Evolutionary conservation across 2,888 invertebrate genomes (phyloP).

Genomic region (Rhagonycha lutea): DNA sequence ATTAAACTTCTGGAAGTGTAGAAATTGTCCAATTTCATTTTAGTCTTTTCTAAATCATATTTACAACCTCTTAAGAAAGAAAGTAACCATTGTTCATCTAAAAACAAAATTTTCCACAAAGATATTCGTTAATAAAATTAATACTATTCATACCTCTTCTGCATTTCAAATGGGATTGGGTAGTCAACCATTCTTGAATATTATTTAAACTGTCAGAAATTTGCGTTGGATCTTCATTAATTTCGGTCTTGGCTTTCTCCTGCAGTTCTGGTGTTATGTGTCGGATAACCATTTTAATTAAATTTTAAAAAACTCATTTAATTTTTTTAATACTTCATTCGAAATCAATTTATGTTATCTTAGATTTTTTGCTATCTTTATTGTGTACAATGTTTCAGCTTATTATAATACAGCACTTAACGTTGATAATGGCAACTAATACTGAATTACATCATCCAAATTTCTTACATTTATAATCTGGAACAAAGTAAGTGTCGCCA

Average conservation of each 20-base stretch:
- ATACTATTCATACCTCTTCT: conserved; percentile 57
- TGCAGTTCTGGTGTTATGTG: conserved; percentile 54
- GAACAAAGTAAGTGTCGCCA: no score
- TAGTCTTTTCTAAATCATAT: conserved; percentile 60
- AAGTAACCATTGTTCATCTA: conserved; percentile 60
- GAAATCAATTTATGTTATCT: background rate
- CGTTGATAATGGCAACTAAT: no score
- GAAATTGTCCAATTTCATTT: conserved; percentile 62
- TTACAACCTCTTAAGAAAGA: conserved; percentile 61
- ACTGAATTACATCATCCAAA: no score
- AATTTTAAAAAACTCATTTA: background rate
- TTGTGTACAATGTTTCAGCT: no score
- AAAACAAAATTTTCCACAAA: background rate
- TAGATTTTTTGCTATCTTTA: no score
- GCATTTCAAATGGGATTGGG: conserved; percentile 61
- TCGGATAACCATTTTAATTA: conserved; percentile 9
- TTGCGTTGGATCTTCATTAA: conserved; percentile 60
- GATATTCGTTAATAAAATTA: no score
- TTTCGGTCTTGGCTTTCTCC: conserved; percentile 57
- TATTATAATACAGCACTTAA: no score
- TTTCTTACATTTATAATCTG: no score
- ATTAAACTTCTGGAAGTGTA: conserved; percentile 61
- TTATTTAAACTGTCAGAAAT: conserved; percentile 57
- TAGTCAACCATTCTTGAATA: conserved; percentile 61
- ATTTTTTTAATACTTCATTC: background rate